These are phyloP conservation scores for Campaea margaritaria DNA, from an alignment of 2,888 invertebrate species.

Conservation along the genomic window DNA sequence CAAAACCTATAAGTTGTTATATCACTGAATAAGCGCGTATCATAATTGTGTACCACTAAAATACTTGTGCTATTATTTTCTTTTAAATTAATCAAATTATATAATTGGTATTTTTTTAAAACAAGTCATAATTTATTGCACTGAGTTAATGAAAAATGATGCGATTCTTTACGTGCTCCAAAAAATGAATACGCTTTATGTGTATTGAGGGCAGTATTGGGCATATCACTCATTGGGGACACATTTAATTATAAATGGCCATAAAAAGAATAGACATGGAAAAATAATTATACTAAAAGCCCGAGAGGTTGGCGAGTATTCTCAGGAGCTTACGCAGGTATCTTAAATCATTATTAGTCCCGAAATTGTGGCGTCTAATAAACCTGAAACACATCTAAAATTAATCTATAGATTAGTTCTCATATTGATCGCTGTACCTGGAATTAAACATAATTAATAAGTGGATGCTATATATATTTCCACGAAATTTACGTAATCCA, in stretches of 20 bases:
- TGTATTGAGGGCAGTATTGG: conserved; percentile 45
- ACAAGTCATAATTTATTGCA: too few relatives aligned
- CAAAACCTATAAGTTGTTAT: too few relatives aligned
- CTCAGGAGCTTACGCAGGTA: conserved; percentile 9
- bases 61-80: too few relatives aligned
- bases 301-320: conserved; percentile 22
- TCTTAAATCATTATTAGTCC: not conserved
- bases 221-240: conserved; percentile 53
- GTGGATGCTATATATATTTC: too few relatives aligned
- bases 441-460: too few relatives aligned
- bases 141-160: conserved; percentile 10
- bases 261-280: conserved; percentile 52
- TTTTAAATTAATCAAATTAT: not conserved
- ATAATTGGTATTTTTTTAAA: too few relatives aligned
- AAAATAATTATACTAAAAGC: conserved; percentile 61
- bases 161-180: conserved; percentile 18
- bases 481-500: too few relatives aligned
- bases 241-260: conserved; percentile 50
- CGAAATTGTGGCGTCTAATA: not conserved
- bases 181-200: conserved; percentile 35
- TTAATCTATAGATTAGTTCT: too few relatives aligned
- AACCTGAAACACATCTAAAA: too few relatives aligned
- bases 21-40: too few relatives aligned
- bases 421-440: too few relatives aligned
- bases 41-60: too few relatives aligned